Conservation (phyloP, 1,140 invertebrate genomes). For the Diachasmimorpha longicaudata region DNA sequence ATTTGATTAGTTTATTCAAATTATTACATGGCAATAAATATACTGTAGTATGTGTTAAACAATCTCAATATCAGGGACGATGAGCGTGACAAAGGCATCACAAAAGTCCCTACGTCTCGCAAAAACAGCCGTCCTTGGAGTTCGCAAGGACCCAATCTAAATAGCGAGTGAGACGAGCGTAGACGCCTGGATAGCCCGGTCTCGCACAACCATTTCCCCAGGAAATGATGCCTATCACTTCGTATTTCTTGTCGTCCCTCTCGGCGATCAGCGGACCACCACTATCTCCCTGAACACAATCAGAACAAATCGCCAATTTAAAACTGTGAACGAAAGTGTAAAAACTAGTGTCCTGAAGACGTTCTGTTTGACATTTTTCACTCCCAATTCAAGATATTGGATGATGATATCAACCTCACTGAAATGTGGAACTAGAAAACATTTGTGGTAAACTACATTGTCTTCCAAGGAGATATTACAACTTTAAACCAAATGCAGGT, state of each 20-base stretch:
- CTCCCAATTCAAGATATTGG: no score
- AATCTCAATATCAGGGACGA: no score
- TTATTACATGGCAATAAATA: neutral
- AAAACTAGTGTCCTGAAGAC: no score
- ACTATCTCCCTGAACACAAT: slow-evolving; percentile 74
- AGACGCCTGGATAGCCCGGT: slow-evolving; percentile 72
- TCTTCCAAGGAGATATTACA: no score
- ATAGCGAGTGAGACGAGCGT: slow-evolving; percentile 73
- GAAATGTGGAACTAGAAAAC: no score
- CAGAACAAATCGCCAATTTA: neutral
- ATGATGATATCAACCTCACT: no score
- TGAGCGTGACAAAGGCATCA: no score
- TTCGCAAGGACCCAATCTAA: slow-evolving; percentile 71
- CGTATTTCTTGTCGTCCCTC: slow-evolving; percentile 75
- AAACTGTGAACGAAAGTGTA: no score
- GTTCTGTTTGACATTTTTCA: no score
- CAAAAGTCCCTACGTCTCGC: slow-evolving; percentile 37
- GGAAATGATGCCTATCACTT: slow-evolving; percentile 72
- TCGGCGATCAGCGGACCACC: slow-evolving; percentile 84
- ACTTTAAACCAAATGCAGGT: slow-evolving; percentile 11
- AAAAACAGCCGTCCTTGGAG: slow-evolving; percentile 69
- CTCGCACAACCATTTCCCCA: slow-evolving; percentile 63
- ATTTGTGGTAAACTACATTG: no score
- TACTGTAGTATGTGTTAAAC: no score
- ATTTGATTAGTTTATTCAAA: neutral